Evolutionary conservation across 1,140 invertebrate genomes (phyloP), one percentile per base, ranked within the genome.

Genomic region (Nasonia giraulti): DNA sequence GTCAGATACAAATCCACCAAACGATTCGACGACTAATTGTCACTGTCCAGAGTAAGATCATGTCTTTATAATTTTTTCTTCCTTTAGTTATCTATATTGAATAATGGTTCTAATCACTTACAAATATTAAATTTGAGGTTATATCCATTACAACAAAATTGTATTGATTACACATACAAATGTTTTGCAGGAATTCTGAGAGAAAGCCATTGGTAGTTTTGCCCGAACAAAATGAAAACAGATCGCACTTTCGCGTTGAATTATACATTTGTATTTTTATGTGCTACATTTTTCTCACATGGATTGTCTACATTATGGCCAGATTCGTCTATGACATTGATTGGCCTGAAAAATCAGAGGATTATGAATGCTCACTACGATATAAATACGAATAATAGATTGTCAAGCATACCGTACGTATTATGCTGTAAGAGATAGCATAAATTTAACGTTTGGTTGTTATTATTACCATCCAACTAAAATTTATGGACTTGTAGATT

Each of bases 231-330:
- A 14, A 33, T 27, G 74, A 83, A 83, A 20, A 68, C 68, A 44
- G 27, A 50, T 37, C 66, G 50, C 17, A 2, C 27, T 83, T 27
- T 77, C 23, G 40, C 17, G 17, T 69, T 50, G 2, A 88, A 47
- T 33, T 89, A 76, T 89, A 89, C 81, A 55, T 88, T 37, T 81
- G 84, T 78, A 80, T 88, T 33, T 86, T 87, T 75, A 23, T 87
- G 17, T 83, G 73, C 12, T 89, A 89, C 71, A 68, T 89, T 20
- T 40, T 87, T 44, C 27, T 83, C 66, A 87, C 81, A 17, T 88
- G 88, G 85, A 82, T 87, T 77, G 23, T 79, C 31, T 87, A 81
- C 33, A 40, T 89, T 10, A n/a, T 75, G 20, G 71, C 84, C 31
- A 88, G 87, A 86, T 89, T 88, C 80, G 81, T 86, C 37, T 84